Evolutionary conservation across 1,140 invertebrate genomes (phyloP).

Genomic region (Pantala flavescens): DNA sequence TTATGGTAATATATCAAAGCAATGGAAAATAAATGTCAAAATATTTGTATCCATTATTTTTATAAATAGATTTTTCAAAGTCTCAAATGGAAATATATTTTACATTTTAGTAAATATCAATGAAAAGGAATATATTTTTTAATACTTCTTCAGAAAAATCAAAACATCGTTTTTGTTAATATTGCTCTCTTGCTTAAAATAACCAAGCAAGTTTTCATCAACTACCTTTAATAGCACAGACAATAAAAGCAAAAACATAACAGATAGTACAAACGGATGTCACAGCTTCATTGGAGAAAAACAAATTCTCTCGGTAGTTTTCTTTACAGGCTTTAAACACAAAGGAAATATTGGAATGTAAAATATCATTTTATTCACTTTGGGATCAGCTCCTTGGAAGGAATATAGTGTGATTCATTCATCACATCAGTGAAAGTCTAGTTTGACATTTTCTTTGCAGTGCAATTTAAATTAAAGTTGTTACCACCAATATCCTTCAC

Average conservation of each 20-base stretch:
- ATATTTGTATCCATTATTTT: no score
- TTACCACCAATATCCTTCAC: not conserved
- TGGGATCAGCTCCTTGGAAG: not conserved
- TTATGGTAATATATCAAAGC: no score
- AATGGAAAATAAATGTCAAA: no score
- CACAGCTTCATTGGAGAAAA: not conserved
- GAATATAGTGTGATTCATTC: not conserved
- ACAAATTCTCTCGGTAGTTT: not conserved
- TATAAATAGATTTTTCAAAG: no score
- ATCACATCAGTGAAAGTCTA: not conserved
- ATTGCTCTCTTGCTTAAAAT: no score
- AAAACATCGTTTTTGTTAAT: no score
- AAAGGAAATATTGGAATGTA: not conserved
- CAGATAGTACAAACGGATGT: not conserved
- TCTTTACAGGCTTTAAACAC: not conserved
- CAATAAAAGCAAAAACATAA: not conserved
- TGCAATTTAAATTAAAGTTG: not conserved
- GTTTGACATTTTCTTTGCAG: not conserved
- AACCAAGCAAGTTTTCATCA: conserved; percentile 39
- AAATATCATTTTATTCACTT: not conserved
- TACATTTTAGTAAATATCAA: no score
- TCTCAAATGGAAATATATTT: no score
- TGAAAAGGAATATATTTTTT: no score
- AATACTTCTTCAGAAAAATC: no score
- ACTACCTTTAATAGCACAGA: not conserved